Percentiles rank a stretch among this genome's conserved stretches.
These are phyloP conservation scores for Fundulus diaphanus DNA, from an alignment of 2,797 vertebrate species.

Conservation along the genomic window DNA sequence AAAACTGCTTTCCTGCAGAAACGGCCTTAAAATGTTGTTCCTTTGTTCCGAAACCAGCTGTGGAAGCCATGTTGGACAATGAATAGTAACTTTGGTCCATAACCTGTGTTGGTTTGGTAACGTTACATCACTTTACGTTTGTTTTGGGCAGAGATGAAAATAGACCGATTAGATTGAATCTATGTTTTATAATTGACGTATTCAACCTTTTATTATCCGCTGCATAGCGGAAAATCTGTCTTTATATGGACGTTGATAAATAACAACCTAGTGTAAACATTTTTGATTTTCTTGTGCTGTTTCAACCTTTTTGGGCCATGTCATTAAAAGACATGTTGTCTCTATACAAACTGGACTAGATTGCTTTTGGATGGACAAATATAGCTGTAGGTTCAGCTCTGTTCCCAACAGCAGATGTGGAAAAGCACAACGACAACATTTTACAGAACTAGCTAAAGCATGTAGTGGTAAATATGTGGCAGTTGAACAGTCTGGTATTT, in stretches of 20 bases:
- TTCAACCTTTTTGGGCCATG: no score
- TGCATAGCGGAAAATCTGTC: not conserved
- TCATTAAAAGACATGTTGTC: not conserved
- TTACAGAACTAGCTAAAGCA: not conserved
- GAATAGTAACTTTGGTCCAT: not conserved
- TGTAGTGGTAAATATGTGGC: not conserved
- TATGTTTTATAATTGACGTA: not conserved
- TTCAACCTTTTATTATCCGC: not conserved
- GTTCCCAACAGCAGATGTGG: not conserved
- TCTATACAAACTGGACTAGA: not conserved
- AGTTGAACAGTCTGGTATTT: not conserved
- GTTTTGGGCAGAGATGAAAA: not conserved
- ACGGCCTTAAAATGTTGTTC: not conserved
- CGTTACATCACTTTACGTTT: not conserved
- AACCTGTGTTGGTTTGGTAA: not conserved
- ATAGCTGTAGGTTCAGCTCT: not conserved
- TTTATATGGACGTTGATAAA: not conserved
- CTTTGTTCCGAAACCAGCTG: not conserved
- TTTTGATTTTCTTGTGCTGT: no score
- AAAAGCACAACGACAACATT: slow-evolving; percentile 2
- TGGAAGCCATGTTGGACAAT: not conserved
- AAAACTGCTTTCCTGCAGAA: not conserved
- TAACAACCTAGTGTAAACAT: not conserved
- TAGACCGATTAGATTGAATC: not conserved
- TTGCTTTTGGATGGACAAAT: not conserved